phyloP scores from a whole-genome alignment of 2,797 vertebrate species.

The Peromyscus melanophrys region DNA sequence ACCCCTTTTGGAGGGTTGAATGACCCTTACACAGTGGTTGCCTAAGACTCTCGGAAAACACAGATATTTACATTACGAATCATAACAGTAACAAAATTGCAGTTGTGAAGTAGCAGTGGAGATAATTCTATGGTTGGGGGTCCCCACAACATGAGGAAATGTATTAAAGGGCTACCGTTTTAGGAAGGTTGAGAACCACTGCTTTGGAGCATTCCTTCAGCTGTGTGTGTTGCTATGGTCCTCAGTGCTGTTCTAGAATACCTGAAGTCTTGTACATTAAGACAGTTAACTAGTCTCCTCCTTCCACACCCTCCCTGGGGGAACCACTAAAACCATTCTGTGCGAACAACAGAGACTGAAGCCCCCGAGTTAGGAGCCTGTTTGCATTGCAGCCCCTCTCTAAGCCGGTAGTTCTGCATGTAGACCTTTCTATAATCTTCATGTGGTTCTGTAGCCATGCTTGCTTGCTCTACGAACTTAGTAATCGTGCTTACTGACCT shows the following conservation, averaged over 20 bases:
- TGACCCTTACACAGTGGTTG: background rate
- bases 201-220: background rate
- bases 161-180: background rate
- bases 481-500: background rate
- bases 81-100: too few species aligned
- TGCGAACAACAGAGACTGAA: background rate
- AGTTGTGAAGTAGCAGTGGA: background rate
- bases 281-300: background rate
- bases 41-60: too few species aligned
- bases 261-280: background rate
- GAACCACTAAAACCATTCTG: background rate
- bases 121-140: background rate
- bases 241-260: background rate
- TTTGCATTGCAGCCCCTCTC: background rate
- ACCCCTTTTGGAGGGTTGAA: too few species aligned
- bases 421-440: background rate
- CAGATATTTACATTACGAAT: too few species aligned
- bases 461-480: background rate
- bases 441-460: background rate
- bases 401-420: background rate
- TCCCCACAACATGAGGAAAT: background rate
- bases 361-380: background rate
- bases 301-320: background rate
- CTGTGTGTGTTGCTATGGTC: background rate
- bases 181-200: background rate